Conservation (phyloP, 2,113 vertebrate genomes). For the Sphaerodactylus townsendi region DNA sequence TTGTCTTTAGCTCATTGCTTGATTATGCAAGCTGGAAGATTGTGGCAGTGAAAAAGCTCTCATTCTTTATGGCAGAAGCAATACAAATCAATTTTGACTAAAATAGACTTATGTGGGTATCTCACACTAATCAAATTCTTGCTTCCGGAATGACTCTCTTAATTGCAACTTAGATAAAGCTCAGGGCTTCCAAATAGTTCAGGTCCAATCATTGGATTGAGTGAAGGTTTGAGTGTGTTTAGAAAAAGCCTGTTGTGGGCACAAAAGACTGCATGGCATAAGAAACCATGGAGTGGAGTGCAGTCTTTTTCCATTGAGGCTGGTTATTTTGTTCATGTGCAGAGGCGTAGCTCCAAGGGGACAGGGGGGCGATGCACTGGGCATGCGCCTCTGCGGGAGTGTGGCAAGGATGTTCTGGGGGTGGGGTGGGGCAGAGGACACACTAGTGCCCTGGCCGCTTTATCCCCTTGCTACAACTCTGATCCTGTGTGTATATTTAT, state of each 20-base stretch:
- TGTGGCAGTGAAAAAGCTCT: not conserved
- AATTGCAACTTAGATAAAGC: not conserved
- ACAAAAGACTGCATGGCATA: not conserved
- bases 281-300: not conserved
- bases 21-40: not conserved
- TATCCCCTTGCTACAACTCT: too few species aligned
- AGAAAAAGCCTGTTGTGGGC: too few species aligned
- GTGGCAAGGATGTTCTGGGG: too few species aligned
- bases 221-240: not conserved
- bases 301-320: not conserved
- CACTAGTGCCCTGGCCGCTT: too few species aligned
- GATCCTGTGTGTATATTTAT: too few species aligned
- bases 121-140: not conserved
- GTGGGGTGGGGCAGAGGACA: too few species aligned
- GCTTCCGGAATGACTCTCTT: not conserved
- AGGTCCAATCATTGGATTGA: not conserved
- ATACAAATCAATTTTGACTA: not conserved
- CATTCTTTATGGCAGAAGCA: not conserved
- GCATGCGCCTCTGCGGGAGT: too few species aligned
- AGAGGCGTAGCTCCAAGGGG: too few species aligned
- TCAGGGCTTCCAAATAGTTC: not conserved
- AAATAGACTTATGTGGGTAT: not conserved
- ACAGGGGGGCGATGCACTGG: too few species aligned
- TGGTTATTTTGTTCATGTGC: not conserved
- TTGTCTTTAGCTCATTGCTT: not conserved